A percentile compares a stretch with the other conserved stretches of the same genome.
Conservation (phyloP, 2,113 vertebrate species). For the Caretta caretta region DNA sequence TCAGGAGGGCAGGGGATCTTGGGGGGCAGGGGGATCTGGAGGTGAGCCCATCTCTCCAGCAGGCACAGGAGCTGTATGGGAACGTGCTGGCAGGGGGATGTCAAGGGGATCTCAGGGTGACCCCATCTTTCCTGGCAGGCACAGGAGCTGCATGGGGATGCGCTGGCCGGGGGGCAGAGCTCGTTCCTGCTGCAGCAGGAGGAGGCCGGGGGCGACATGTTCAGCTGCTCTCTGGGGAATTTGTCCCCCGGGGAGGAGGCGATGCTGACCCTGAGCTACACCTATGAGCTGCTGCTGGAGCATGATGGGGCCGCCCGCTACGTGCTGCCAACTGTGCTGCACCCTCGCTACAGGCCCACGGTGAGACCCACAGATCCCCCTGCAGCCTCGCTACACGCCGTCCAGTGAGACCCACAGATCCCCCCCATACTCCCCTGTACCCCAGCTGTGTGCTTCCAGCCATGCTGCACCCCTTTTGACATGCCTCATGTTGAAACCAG, state of each 20-base stretch:
- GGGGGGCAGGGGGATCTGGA: no score
- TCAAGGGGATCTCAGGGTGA: not conserved
- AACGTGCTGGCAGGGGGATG: no score
- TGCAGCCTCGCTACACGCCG: no score
- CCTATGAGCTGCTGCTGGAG: slow-evolving; percentile 84
- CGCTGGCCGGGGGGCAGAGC: slow-evolving; percentile 81
- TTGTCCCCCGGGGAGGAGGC: slow-evolving; percentile 80
- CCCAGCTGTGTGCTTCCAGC: no score
- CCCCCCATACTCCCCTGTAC: no score
- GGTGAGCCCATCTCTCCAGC: no score
- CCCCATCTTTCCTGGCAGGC: slow-evolving; percentile 66
- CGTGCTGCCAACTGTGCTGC: slow-evolving; percentile 84
- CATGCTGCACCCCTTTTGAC: no score
- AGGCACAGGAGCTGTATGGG: not conserved
- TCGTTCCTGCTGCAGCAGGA: slow-evolving; percentile 86
- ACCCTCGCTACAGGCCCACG: slow-evolving; percentile 79
- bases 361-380: no score
- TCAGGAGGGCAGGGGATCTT: not conserved
- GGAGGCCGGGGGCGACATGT: slow-evolving; percentile 79
- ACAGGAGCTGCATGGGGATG: slow-evolving; percentile 79
- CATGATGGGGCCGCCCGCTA: slow-evolving; percentile 83
- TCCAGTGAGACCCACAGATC: no score
- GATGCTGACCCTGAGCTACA: slow-evolving; percentile 81
- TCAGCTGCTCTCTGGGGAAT: slow-evolving; percentile 84
- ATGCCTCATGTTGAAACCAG: no score